Evolutionary conservation across 1,140 invertebrate species (phyloP), one percentile per base, ranked within the genome.

Genomic region (Tetraneura akinire): DNA sequence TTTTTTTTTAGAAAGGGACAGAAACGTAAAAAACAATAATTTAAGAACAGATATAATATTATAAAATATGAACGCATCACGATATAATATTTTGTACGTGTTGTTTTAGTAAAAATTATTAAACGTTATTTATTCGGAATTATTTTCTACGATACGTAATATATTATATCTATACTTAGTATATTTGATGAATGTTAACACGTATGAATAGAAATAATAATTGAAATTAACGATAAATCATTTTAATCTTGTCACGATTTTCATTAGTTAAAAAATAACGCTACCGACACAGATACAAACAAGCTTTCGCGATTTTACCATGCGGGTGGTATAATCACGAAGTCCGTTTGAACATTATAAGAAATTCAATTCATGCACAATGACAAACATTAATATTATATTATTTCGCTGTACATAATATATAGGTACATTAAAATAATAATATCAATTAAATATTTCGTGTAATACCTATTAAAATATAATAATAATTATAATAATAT

Each of bases 321-420:
- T 29, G 68, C 68, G 68, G 68, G 68, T 51, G 68, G 68, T 71
- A 71, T 14, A 71, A 71, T 49, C 68, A 71, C 66, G 66, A 68
- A 47, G 66, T 47, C 21, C 13, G n/a, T 64, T 37, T 68, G 16
- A 68, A 47, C 23, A 21, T 68, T 68, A 47, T 47, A 45, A 23
- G 4, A 66, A 68, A 68, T 23, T 23, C 13, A 68, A 68, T 23
- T 23, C 13, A 3, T 45, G 14, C 13, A 68, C 42, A 23, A 68
- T 47, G 66, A 23, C 66, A 68, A 68, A 68, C 37, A 45, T 26
- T 68, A n/a, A n/a, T n/a, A n/a, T n/a, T n/a, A n/a, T n/a, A n/a
- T n/a, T 26, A 29, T 68, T 66, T 68, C 29, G 4, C 18, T 37
- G 21, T 5, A 62, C 2, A 3, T 60, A 60, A n/a, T 29, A 29